Evolutionary conservation across 2,888 invertebrate species (phyloP), one percentile per base, ranked within the genome.

Genomic region (Clepsis dumicolana): DNA sequence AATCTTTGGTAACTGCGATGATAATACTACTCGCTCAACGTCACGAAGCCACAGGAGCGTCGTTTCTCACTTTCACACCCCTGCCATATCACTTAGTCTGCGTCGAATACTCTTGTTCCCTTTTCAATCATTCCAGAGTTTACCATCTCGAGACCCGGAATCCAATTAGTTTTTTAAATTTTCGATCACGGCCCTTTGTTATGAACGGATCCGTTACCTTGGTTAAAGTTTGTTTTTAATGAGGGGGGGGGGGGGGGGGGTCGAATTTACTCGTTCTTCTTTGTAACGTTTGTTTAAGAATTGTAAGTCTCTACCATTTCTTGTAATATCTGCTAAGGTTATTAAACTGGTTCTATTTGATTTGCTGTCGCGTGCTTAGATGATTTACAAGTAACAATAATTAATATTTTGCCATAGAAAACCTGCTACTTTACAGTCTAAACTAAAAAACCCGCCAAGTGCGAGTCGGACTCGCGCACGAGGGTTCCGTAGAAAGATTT

Each of bases 181-280:
- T 54, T 29, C 16, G n/a, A 29, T 29, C n/a, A 25, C 8, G 12
- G 50, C 16, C 16, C 54, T 54, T 54, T 52, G 52, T 52, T 25
- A 52, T 52, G 52, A 52, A 52, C 8, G 18, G 52, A 52, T 25
- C n/a, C 7, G 24, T 25, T 52, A 25, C 54, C 29, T 53, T 53
- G 29, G 29, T 29, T 54, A 10, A 29, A 29, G 16, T 54, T 54
- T 29, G 18, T 54, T 18, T 29, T 54, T 27, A 52, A 52, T 25
- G 52, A n/a, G n/a, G n/a, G n/a, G n/a, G 27, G 1, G 27, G 10
- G 27, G 27, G 1, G 27, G 10, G 27, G 1, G 27, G 10, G 27
- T 52, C 7, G 18, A 52, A 52, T 52, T 52, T 52, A n/a, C 27
- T 52, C 52, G 18, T 14, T 52, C 5, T n/a, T 27, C 21, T 3